Evolutionary conservation across 2,888 invertebrate genomes (phyloP), one percentile per base, ranked within the genome.

Genomic region (Drepana falcataria): DNA sequence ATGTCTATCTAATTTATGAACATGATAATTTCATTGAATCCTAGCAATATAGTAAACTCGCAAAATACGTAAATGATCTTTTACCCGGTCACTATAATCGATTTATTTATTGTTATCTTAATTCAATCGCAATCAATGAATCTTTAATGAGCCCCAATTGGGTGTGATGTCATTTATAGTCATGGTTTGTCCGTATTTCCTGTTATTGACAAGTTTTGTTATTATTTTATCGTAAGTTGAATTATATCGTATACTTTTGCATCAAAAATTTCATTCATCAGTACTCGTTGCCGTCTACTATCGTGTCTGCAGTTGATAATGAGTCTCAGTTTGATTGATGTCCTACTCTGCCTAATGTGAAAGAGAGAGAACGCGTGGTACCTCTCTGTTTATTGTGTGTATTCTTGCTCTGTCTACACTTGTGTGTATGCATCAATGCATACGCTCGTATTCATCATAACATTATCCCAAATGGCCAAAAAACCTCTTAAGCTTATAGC

Each of bases 241-340:
- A 9, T 9, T 44, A 7, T 44, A 9, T 44, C 9, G 6, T 9
- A 40, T 21, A 21, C 21, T 21, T 21, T 21, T 21, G 47, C 61
- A 56, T 53, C 55, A 55, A 2, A n/a, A 61, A 65, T 59, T 78
- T 74, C 75, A 81, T 81, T 80, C 77, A 81, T 77, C 72, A 73
- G 63, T 70, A 55, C 56, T 60, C 62, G 66, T 71, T 68, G 57
- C 51, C 64, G 73, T 77, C 71, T 79, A 68, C 68, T 77, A 75
- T 73, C 75, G 66, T 59, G 76, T 77, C 73, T 79, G 66, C 69
- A 65, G 60, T 69, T 73, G 75, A 78, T 79, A 80, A 70, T 68
- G 59, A 63, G 68, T 72, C 66, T 68, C 65, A 59, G 66, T 66
- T 61, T 60, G 61, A 60, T 66, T 61, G 62, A 60, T 66, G 63